These are phyloP conservation scores for Oxyura jamaicensis DNA, from an alignment of 2,113 vertebrate species.

Conservation along the genomic window DNA sequence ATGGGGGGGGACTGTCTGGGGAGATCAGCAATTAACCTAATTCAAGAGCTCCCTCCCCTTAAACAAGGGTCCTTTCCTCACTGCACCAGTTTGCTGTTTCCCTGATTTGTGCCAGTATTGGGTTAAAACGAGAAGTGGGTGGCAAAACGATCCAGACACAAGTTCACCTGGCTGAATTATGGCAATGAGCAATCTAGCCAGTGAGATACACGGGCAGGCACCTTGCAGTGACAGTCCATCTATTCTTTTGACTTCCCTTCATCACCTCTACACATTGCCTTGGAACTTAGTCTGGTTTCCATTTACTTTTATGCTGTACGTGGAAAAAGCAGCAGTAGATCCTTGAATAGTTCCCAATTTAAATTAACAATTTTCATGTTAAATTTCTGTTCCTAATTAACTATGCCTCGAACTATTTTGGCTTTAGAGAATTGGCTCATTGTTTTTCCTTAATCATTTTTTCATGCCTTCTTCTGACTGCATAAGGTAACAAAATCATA, in stretches of 20 bases:
- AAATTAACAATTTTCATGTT: not conserved
- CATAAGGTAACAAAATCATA: not conserved
- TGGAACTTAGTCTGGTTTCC: not conserved
- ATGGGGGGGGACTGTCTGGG: too few species aligned
- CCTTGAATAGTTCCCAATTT: not conserved
- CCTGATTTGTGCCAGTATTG: not conserved
- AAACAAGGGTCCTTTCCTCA: not conserved
- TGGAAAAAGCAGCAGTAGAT: not conserved
- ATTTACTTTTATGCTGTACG: not conserved
- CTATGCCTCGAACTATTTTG: not conserved
- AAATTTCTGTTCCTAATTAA: conserved; percentile 37
- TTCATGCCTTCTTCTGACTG: not conserved
- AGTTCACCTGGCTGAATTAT: not conserved
- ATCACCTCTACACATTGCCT: not conserved
- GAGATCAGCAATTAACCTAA: not conserved
- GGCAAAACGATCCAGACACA: not conserved
- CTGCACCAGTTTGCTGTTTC: not conserved
- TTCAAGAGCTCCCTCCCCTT: not conserved
- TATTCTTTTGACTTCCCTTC: not conserved
- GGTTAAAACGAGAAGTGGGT: not conserved
- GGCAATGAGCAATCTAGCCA: not conserved
- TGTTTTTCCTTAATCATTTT: not conserved
- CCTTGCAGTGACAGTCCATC: not conserved
- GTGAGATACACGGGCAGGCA: not conserved
- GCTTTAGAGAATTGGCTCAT: not conserved